Evolutionary conservation across 2,797 vertebrate species (phyloP).

Genomic region (Microtus obscurus): DNA sequence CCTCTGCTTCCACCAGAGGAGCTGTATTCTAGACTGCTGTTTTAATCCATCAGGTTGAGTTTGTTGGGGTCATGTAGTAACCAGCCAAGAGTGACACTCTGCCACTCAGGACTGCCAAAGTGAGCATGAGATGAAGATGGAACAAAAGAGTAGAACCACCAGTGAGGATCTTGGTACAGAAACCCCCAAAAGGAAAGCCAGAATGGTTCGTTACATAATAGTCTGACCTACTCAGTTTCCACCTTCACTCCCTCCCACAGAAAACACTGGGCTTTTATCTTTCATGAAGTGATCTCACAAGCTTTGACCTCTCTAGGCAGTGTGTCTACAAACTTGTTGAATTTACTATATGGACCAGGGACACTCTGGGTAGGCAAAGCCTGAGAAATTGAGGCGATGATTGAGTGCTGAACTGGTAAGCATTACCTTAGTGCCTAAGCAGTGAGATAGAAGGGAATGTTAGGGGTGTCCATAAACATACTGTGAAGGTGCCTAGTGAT

Average conservation of each 20-base stretch:
- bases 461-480: too few species aligned
- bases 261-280: not conserved
- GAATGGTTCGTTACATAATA: constrained; percentile 81
- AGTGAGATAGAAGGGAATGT: not conserved
- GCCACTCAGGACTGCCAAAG: constrained; percentile 81
- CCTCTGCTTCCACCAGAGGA: constrained; percentile 48
- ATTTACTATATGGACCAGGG: not conserved
- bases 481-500: not conserved
- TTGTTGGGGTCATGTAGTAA: constrained; percentile 46
- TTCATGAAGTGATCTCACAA: constrained; percentile 72
- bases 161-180: constrained; percentile 82
- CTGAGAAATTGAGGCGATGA: not conserved
- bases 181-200: constrained; percentile 83
- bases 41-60: constrained; percentile 58
- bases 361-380: not conserved
- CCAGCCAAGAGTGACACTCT: constrained; percentile 78
- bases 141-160: constrained; percentile 74
- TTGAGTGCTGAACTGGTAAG: not conserved
- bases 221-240: constrained; percentile 38
- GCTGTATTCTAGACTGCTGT: constrained; percentile 48
- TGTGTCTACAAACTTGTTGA: not conserved
- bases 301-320: constrained; percentile 36
- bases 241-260: not conserved
- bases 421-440: not conserved
- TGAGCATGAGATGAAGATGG: constrained; percentile 77